phyloP scores from a whole-genome alignment of 2,888 invertebrate species.

The Philonicus albiceps region DNA sequence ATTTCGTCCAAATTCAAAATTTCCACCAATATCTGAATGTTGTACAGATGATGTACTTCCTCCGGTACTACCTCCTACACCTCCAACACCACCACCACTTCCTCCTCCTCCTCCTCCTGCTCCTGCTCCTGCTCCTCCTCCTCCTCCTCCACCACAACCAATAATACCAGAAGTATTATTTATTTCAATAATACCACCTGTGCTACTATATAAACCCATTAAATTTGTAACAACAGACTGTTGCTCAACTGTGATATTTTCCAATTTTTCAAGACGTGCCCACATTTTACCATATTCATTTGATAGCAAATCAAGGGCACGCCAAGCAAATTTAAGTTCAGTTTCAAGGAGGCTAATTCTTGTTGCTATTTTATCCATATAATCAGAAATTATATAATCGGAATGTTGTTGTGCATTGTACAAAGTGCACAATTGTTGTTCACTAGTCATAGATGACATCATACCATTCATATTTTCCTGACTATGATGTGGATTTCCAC shows the following conservation, averaged over 20 bases:
- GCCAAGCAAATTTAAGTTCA: conserved; percentile 91
- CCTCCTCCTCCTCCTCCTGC: not conserved
- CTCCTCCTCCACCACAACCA: no score
- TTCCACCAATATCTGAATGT: not conserved
- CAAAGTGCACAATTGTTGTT: conserved; percentile 58
- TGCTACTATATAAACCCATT: conserved; percentile 63
- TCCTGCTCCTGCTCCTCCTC: not conserved
- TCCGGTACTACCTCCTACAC: not conserved
- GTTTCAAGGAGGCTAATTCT: conserved; percentile 87
- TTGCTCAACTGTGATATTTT: conserved; percentile 85
- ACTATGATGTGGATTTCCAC: not conserved
- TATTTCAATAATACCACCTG: conserved; percentile 46
- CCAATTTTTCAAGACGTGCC: conserved; percentile 88
- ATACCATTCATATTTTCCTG: conserved; percentile 13
- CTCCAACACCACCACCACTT: not conserved
- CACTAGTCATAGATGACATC: conserved; percentile 55
- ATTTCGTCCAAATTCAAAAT: conserved; percentile 5
- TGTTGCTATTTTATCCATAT: conserved; percentile 89
- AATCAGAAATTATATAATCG: conserved; percentile 85
- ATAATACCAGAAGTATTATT: not conserved
- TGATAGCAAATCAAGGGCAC: conserved; percentile 86
- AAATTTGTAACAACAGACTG: conserved; percentile 89
- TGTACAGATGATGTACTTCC: not conserved
- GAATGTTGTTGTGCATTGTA: conserved; percentile 66
- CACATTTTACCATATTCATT: conserved; percentile 95